Conservation (phyloP, 2,888 invertebrate species). For the Mythimna pallens region DNA sequence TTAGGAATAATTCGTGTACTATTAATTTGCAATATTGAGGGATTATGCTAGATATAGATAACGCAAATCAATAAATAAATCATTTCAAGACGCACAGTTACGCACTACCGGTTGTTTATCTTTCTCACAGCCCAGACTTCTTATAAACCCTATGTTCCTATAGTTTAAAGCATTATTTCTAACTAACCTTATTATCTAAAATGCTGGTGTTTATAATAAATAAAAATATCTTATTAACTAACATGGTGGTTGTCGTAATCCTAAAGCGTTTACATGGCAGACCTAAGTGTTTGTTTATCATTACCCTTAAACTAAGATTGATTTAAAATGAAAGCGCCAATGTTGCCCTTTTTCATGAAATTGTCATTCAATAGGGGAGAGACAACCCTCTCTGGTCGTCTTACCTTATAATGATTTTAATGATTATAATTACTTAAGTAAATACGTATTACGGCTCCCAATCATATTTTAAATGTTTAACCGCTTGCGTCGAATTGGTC, state of each 20-base stretch:
- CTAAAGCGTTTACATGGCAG: constrained; percentile 52
- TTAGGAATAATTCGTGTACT: constrained; percentile 34
- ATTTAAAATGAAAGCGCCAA: not conserved
- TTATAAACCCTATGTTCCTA: constrained; percentile 56
- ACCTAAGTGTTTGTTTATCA: constrained; percentile 33
- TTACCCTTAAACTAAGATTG: constrained; percentile 30
- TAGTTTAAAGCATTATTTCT: constrained; percentile 58
- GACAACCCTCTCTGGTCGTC: no score
- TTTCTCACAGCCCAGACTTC: constrained; percentile 78
- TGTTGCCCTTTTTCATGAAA: no score
- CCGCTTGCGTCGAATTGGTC: no score
- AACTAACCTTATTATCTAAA: constrained; percentile 44
- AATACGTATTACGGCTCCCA: no score
- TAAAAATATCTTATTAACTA: constrained; percentile 58
- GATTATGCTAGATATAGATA: constrained; percentile 44
- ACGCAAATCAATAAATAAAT: constrained; percentile 43
- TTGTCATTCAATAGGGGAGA: no score
- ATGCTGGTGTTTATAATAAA: constrained; percentile 50
- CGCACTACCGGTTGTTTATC: constrained; percentile 66
- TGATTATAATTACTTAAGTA: no score
- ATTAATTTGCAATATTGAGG: constrained; percentile 24
- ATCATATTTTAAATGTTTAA: no score
- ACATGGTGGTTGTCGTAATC: constrained; percentile 38
- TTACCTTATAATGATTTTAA: no score
- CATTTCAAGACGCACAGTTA: constrained; percentile 33